These are phyloP conservation scores for Galagoides demidoff DNA, from an alignment of 2,797 vertebrate species.

Conservation along the genomic window DNA sequence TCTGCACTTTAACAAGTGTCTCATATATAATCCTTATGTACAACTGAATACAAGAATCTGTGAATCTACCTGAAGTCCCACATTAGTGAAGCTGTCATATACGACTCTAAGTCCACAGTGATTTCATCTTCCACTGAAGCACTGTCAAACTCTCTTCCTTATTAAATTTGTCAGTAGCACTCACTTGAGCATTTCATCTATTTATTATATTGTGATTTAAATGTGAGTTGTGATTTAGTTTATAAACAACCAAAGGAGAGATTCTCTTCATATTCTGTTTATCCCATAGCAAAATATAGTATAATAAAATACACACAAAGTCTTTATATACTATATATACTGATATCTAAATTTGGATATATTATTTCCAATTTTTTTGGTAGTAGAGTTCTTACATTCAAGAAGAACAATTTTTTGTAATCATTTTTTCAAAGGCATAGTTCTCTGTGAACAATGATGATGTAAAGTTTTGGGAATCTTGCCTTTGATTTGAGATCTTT, in stretches of 20 bases:
- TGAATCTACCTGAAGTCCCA: slow-evolving; percentile 4
- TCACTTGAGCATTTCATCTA: slow-evolving; percentile 37
- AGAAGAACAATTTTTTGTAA: slow-evolving; percentile 53
- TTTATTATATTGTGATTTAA: slow-evolving; percentile 37
- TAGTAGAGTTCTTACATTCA: slow-evolving; percentile 25
- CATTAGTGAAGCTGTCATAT: not conserved
- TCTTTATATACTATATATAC: not conserved
- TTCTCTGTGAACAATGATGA: slow-evolving; percentile 58
- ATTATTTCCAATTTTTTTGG: not conserved
- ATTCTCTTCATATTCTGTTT: slow-evolving; percentile 13
- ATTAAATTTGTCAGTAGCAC: slow-evolving; percentile 7
- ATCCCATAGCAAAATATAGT: not conserved
- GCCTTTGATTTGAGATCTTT: slow-evolving; percentile 65
- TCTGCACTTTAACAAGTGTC: slow-evolving; percentile 26
- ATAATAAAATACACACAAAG: not conserved
- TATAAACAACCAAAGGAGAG: slow-evolving; percentile 31
- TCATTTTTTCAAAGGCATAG: slow-evolving; percentile 66
- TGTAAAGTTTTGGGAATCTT: slow-evolving; percentile 64
- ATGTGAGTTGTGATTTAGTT: slow-evolving; percentile 33
- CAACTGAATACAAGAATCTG: not conserved
- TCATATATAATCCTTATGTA: slow-evolving; percentile 16
- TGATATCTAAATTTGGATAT: not conserved
- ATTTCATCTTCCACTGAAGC: slow-evolving; percentile 2
- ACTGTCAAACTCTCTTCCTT: not conserved
- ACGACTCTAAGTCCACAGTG: not conserved